Percentiles rank a stretch among this genome's conserved stretches.
Evolutionary conservation across 1,140 invertebrate species (phyloP).

Genomic region (Camponotus floridanus): DNA sequence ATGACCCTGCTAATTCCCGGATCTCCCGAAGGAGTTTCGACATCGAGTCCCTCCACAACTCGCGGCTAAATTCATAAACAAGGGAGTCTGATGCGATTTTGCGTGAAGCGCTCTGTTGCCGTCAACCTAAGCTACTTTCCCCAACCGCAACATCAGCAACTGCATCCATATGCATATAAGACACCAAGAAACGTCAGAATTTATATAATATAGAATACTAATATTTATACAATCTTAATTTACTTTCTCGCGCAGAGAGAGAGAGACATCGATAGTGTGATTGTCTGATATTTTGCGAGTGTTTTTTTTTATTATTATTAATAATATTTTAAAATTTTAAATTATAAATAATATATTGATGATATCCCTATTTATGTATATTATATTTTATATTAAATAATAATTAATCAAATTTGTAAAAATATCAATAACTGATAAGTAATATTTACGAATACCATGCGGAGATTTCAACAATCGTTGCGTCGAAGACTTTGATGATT

Average conservation of each 20-base stretch:
- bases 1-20: conserved; percentile 9
- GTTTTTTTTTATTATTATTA: background rate
- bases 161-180: background rate
- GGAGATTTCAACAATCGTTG: conserved; percentile 32
- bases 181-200: background rate
- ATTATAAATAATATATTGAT: background rate
- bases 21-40: conserved; percentile 33
- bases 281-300: background rate
- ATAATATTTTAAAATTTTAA: too few species aligned
- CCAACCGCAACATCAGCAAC: conserved; percentile 1
- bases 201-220: background rate
- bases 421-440: background rate
- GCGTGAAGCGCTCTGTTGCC: background rate
- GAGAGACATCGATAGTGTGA: background rate
- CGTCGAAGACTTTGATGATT: conserved; percentile 31
- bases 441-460: background rate
- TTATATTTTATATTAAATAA: background rate
- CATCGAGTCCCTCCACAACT: background rate
- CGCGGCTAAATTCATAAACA: conserved; percentile 24
- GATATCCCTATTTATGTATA: background rate
- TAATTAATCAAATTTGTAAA: background rate
- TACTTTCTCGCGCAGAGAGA: background rate
- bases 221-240: background rate
- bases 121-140: background rate
- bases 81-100: conserved; percentile 59